Evolutionary conservation across 1,140 invertebrate genomes (phyloP), one percentile per base, ranked within the genome.

Genomic region (Psix sp.): DNA sequence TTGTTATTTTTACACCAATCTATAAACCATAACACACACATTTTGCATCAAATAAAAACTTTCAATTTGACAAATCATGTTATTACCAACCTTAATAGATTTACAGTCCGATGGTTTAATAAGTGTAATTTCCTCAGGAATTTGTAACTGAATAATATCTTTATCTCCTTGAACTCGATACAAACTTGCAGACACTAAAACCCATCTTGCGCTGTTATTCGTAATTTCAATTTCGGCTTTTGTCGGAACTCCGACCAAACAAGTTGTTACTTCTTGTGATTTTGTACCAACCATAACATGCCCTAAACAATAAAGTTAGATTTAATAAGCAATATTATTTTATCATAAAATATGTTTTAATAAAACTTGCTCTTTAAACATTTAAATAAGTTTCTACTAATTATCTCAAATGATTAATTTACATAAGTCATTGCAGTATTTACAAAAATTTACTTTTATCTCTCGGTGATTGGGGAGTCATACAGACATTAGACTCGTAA

Each of bases 171-270:
- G 77, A 49, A 84, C 18, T 52, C 60, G 29, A 84, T 73, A 36
- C 78, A 57, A 48, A 40, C 39, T 67, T 78, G 63, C 70, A 76
- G 80, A 59, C 39, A 66, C 46, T 11, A 79, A 71, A 13, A 87
- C 72, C 84, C 85, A 87, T 33, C 77, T 72, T 24, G 80, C 75
- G 14, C 84, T 79, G 45, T 78, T 79, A 36, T 87, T 87, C 18
- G 57, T 43, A 5, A 86, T 62, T 65, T 84, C 80, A 11, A 87
- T 77, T 14, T 83, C 76, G 3, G 76, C 65, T 52, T 83, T 80
- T 43, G 77, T 78, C 1, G 76, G 56, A 11, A 85, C 77, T 9
- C 78, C 81, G 13, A 86, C 71, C 0, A 86, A 68, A 46, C 84
- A 85, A 7, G 67, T 81, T 15, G 79, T 83, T 5, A 84, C 52